These are phyloP conservation scores for Phasianus colchicus DNA, from an alignment of 2,113 vertebrate species.

Conservation along the genomic window DNA sequence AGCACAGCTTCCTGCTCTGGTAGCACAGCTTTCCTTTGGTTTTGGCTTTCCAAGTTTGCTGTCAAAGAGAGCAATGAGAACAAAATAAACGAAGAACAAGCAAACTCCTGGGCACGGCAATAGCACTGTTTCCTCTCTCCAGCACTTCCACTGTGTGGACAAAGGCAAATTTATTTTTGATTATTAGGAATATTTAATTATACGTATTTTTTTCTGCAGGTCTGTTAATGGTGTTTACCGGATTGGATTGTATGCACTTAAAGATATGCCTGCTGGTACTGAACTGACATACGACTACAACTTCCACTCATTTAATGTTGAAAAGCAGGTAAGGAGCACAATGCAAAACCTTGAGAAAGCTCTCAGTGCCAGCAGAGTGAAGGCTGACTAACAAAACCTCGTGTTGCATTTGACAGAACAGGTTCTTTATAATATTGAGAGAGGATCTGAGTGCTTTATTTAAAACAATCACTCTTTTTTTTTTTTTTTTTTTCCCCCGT, in stretches of 20 bases:
- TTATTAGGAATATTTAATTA: not conserved
- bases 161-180: not conserved
- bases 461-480: not conserved
- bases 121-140: not conserved
- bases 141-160: not conserved
- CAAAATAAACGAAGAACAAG: not conserved
- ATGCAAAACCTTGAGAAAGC: not conserved
- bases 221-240: slow-evolving; percentile 97
- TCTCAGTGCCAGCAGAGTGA: not conserved
- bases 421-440: not conserved
- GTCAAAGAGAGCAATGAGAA: not conserved
- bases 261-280: slow-evolving; percentile 91
- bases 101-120: not conserved
- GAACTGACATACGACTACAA: slow-evolving; percentile 99
- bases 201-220: slow-evolving; percentile 71
- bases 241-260: slow-evolving; percentile 95
- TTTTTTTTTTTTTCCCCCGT: not conserved
- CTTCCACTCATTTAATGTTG: slow-evolving; percentile 98
- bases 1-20: not conserved
- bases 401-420: not conserved
- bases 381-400: not conserved
- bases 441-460: not conserved
- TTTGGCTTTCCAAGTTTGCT: not conserved
- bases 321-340: slow-evolving; percentile 89
- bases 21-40: accelerated